These are phyloP conservation scores for Caenorhabditis sp. DNA, from an alignment of 2,888 invertebrate species.

Conservation along the genomic window DNA sequence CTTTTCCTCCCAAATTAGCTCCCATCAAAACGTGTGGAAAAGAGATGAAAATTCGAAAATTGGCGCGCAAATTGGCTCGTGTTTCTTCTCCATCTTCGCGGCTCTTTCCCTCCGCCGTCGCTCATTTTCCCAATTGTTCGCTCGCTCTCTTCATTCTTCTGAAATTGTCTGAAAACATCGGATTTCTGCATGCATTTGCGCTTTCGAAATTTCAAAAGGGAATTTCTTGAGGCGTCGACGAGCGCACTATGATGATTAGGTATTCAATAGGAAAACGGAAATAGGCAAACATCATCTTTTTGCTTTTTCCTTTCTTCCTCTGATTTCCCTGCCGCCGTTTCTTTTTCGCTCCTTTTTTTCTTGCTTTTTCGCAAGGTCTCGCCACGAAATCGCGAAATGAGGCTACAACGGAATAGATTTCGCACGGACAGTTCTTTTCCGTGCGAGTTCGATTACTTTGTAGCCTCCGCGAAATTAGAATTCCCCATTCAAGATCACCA, in stretches of 20 bases:
- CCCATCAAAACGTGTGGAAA: slow-evolving; percentile 1
- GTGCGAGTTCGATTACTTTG: not conserved
- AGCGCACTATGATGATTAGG: slow-evolving; percentile 23
- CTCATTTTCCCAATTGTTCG: not conserved
- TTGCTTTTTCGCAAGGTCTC: slow-evolving; percentile 2
- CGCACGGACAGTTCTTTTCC: no score
- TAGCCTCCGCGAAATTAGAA: not conserved
- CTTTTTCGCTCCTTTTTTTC: not conserved
- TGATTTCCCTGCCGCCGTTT: slow-evolving; percentile 3
- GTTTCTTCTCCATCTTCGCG: slow-evolving; percentile 19
- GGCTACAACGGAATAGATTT: no score
- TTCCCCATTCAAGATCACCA: not conserved
- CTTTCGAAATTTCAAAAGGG: no score
- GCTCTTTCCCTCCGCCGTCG: not conserved
- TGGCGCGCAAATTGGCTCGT: slow-evolving; percentile 41
- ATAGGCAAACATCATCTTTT: slow-evolving; percentile 47
- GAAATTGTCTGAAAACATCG: no score
- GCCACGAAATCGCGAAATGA: slow-evolving; percentile 1
- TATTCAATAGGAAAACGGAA: slow-evolving; percentile 42
- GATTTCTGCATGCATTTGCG: no score
- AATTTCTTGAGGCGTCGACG: no score
- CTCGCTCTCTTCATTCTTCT: not conserved
- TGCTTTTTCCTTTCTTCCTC: slow-evolving; percentile 3
- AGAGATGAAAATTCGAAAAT: slow-evolving; percentile 17
- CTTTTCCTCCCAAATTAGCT: slow-evolving; percentile 20